Percentiles rank a stretch among this genome's conserved stretches.
Conservation (phyloP, 2,113 vertebrate genomes). For the Dicrurus megarhynchus region DNA sequence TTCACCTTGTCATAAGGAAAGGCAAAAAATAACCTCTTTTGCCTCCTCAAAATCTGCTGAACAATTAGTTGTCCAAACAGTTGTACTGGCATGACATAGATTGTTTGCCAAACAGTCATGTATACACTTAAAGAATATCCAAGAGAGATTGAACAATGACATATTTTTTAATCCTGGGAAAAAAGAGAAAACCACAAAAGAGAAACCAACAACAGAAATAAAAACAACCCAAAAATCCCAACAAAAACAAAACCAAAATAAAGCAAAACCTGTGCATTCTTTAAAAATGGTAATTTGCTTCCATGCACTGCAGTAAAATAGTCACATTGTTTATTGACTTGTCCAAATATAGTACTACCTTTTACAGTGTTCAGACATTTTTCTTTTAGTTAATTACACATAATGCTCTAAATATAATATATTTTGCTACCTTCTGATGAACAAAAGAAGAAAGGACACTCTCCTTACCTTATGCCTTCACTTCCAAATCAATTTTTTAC, state of each 20-base stretch:
- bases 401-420: neutral
- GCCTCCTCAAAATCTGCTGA: neutral
- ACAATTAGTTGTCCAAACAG: neutral
- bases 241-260: neutral
- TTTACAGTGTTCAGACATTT: neutral
- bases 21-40: neutral
- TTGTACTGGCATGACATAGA: too few relatives aligned
- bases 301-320: neutral
- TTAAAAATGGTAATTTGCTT: neutral
- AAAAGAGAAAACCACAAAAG: neutral
- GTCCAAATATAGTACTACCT: neutral
- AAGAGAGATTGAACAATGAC: neutral
- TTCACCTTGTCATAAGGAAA: neutral
- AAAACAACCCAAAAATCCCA: rapidly evolving
- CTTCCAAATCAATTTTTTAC: neutral
- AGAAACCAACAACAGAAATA: neutral
- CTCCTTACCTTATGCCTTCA: neutral
- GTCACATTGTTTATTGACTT: neutral
- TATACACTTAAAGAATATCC: neutral
- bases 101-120: neutral
- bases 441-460: neutral
- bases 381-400: neutral
- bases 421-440: neutral
- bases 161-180: neutral
- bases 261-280: rapidly evolving